Evolutionary conservation across 1,140 invertebrate genomes (phyloP), one percentile per base, ranked within the genome.

Genomic region (Sinonovacula constricta): DNA sequence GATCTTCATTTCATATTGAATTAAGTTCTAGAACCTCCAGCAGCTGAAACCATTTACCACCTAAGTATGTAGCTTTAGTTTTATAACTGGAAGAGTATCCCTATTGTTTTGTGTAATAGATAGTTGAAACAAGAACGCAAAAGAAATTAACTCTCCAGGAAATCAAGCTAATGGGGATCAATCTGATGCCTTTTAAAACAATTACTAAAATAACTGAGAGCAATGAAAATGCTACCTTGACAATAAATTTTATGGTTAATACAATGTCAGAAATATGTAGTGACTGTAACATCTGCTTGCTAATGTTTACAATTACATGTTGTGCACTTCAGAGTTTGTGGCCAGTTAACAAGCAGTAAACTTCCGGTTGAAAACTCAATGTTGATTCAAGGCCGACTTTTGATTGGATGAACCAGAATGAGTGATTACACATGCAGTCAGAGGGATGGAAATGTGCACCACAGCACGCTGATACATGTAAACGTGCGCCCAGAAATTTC

Each of bases 31-130:
- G 78, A 82, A 30, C 56, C 77, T 15, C 71, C 66, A 30, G 81
- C 77, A 30, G 78, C 71, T 31, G 81, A 80, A 51, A 78, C 71
- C n/a, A 5, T 80, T 36, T 80, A 82, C 45, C 78, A 80, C 36
- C 69, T n/a, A 76, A 26, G 3, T n/a, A 10, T 80, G 78, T 62
- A 80, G 56, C 45, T 60, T 71, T 0, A 82, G 77, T 53, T 82
- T 82, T 57, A 67, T 76, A 45, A 76, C 81, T 12, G 56, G 65
- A 10, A 82, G 63, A 60, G 14, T 69, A 2, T 57, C 68, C 12
- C 2, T 34, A n/a, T 15, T 10, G 5, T 81, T 54, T 67, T 45
- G 22, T 30, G 22, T 54, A 39, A 34, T 7, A 18, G 22, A 56
- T 22, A 15, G 34, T 4, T 5, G 10, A 12, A 15, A 22, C 36